phyloP scores from a whole-genome alignment of 2,113 vertebrate species.

The Mus pahari region DNA sequence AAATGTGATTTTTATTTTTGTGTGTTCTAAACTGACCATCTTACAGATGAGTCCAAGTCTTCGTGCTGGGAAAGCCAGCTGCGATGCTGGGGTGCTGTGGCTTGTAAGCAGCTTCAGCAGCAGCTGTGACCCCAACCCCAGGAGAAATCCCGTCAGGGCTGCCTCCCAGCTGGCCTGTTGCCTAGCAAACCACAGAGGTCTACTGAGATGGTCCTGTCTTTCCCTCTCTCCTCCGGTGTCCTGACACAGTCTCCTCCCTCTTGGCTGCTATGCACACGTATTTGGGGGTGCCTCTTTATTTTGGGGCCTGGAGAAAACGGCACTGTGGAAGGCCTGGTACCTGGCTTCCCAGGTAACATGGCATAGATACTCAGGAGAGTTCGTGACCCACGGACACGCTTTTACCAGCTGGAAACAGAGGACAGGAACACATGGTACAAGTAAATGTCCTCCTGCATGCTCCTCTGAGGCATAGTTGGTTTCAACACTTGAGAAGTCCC shows the following conservation, averaged over 20 bases:
- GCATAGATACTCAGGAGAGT: background rate
- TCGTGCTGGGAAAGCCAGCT: background rate
- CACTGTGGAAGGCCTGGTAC: background rate
- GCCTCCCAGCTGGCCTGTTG: background rate
- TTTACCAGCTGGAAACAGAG: background rate
- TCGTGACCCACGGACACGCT: background rate
- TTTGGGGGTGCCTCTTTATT: background rate
- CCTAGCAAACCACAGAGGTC: background rate
- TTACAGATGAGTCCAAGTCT: background rate
- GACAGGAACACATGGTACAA: background rate
- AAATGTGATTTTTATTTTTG: conserved; percentile 13
- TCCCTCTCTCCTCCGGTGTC: background rate
- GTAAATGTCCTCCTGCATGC: background rate
- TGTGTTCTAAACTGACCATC: background rate
- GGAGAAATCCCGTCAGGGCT: background rate
- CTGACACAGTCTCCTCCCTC: background rate
- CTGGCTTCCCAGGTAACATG: background rate
- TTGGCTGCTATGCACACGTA: background rate
- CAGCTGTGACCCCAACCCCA: background rate
- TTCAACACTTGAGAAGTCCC: background rate
- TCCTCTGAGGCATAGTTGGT: background rate
- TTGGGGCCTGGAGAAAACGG: background rate
- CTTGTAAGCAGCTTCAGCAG: background rate
- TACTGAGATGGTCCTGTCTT: background rate
- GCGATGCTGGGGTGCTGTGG: background rate